A percentile compares a stretch with the other conserved stretches of the same genome.
These are phyloP conservation scores for Eueremaeus valkanovi DNA, from an alignment of 2,888 invertebrate genomes.

Conservation along the genomic window DNA sequence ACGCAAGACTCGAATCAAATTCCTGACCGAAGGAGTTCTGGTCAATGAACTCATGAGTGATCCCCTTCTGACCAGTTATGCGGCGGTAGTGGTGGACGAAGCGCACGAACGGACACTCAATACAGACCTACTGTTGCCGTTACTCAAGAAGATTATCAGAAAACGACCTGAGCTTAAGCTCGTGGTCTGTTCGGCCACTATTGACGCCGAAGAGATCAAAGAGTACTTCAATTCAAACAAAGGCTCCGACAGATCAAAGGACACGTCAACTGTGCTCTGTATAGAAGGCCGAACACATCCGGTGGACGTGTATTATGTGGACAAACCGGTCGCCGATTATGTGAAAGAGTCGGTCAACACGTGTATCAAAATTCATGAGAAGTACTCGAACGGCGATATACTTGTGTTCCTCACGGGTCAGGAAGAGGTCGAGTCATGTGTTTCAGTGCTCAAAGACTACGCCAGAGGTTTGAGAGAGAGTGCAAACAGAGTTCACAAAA, in stretches of 20 bases:
- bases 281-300: constrained; percentile 84
- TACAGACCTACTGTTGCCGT: constrained; percentile 88
- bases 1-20: constrained; percentile 59
- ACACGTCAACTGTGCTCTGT: constrained; percentile 74
- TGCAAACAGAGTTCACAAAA: constrained; percentile 49
- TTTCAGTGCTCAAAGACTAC: constrained; percentile 44
- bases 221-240: constrained; percentile 68
- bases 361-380: constrained; percentile 74
- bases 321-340: constrained; percentile 84
- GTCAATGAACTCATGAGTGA: constrained; percentile 92
- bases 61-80: constrained; percentile 82
- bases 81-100: constrained; percentile 84
- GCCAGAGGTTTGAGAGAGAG: constrained; percentile 51
- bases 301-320: constrained; percentile 75
- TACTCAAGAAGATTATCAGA: constrained; percentile 83
- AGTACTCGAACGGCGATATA: constrained; percentile 73
- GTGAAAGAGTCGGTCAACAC: constrained; percentile 81
- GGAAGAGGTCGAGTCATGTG: constrained; percentile 83
- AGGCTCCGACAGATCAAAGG: constrained; percentile 53
- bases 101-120: constrained; percentile 90
- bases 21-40: constrained; percentile 92
- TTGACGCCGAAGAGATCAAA: constrained; percentile 80
- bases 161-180: constrained; percentile 76
- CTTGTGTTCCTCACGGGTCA: constrained; percentile 87
- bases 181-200: constrained; percentile 89